Base-by-base conservation (phyloP, 2,888 invertebrate genomes). In the Nomada hirtipes region DNA sequence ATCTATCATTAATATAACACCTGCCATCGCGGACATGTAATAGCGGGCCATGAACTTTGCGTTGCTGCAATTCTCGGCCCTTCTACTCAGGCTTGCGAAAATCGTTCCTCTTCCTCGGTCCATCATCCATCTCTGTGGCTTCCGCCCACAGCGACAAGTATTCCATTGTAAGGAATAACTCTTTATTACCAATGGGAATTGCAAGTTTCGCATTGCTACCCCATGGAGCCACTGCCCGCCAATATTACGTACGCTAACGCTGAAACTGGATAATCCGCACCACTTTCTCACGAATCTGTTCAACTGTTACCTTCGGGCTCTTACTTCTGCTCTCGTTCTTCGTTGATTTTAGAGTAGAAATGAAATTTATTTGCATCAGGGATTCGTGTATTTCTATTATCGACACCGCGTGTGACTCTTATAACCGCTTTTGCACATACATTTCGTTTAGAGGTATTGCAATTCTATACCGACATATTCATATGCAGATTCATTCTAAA, bases 111-210 rank as follows among this genome's bases (percentile, higher is more conserved):
- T 26, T 26, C 26, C 26, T 2, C 26, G 26, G 26, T 26, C 2
- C 26, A 26, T 26, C 26, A 26, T 26, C 26, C 26, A 26, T 26
- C 26, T 26, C 26, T 26, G 20, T 53, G 20, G 2, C 20, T 20
- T 20, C 15, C 53, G 53, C 53, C 52, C 55, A 15, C 61, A 61
- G 4, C 23, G 4, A 15, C 52, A 18, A 74, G 69, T 76, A 71
- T 71, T 60, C 65, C 76, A 50, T 10, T 82, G 79, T 83, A 82
- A 84, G 81, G 79, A 78, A 85, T 83, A 84, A 89, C 87, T 88
- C 89, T 91, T 90, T 88, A 91, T 91, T 89, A 87, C 89, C 89
- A 86, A 90, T 88, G 91, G 88, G 89, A 90, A 89, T 91, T 88
- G 76, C 85, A 86, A 86, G 83, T 85, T 86, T 82, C 80, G 76